These are phyloP conservation scores for Apis dorsata DNA, from an alignment of 1,140 invertebrate species.

Conservation along the genomic window DNA sequence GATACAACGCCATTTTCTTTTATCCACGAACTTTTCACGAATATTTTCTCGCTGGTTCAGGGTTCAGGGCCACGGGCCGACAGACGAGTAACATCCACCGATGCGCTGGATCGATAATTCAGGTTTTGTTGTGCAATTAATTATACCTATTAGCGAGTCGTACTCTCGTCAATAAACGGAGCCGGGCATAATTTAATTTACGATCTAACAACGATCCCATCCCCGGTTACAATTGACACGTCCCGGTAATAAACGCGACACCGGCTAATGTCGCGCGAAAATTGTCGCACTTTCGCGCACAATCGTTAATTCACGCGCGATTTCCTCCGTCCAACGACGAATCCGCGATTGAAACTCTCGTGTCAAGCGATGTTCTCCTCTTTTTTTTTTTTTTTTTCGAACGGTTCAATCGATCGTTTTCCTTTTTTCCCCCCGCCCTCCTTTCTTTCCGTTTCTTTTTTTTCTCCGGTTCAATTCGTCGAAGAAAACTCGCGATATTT, in stretches of 20 bases:
- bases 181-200: slow-evolving; percentile 60
- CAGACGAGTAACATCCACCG: no score
- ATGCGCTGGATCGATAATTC: slow-evolving; percentile 34
- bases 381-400: neutral
- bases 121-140: slow-evolving; percentile 62
- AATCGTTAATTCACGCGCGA: slow-evolving; percentile 22
- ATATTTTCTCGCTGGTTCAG: slow-evolving; percentile 21
- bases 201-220: slow-evolving; percentile 49
- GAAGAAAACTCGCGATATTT: no score
- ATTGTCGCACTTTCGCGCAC: slow-evolving; percentile 31
- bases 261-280: slow-evolving; percentile 42
- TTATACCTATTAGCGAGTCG: slow-evolving; percentile 60
- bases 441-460: no score
- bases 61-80: neutral
- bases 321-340: neutral
- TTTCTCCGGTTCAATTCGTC: no score
- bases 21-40: slow-evolving; percentile 4
- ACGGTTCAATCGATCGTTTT: neutral
- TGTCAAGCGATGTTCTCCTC: no score
- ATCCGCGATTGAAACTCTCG: neutral
- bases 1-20: no score
- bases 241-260: slow-evolving; percentile 42
- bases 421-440: no score
- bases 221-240: slow-evolving; percentile 42
- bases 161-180: slow-evolving; percentile 54